These are phyloP conservation scores for Cyanoliseus patagonus DNA, from an alignment of 2,113 vertebrate species.

Conservation along the genomic window DNA sequence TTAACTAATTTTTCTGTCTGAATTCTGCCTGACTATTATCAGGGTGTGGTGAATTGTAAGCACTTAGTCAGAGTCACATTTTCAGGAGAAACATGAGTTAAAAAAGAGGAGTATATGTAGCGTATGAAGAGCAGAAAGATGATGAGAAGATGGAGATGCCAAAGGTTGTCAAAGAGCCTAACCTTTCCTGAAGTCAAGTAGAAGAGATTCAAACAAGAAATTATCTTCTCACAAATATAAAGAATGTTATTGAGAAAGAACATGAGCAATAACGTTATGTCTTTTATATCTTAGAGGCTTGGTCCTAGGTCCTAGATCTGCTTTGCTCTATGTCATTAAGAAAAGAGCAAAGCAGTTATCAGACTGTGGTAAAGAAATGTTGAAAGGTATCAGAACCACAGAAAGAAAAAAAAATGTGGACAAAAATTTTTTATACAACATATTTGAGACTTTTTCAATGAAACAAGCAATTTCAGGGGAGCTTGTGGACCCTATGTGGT, in stretches of 20 bases:
- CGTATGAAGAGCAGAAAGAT: background rate
- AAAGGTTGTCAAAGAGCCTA: background rate
- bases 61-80: background rate
- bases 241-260: background rate
- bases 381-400: background rate
- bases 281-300: background rate
- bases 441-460: background rate
- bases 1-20: background rate
- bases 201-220: background rate
- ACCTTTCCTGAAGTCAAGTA: background rate
- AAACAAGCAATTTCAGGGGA: background rate
- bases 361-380: background rate
- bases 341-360: background rate
- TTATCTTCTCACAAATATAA: background rate
- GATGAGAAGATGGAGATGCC: background rate
- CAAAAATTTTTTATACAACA: background rate
- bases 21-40: background rate
- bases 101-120: background rate
- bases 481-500: background rate
- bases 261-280: background rate
- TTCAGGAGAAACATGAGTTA: background rate
- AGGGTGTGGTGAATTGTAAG: background rate
- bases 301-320: background rate
- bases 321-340: background rate
- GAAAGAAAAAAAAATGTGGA: background rate